Evolutionary conservation across 2,113 vertebrate species (phyloP).

Genomic region (Alosa alosa): DNA sequence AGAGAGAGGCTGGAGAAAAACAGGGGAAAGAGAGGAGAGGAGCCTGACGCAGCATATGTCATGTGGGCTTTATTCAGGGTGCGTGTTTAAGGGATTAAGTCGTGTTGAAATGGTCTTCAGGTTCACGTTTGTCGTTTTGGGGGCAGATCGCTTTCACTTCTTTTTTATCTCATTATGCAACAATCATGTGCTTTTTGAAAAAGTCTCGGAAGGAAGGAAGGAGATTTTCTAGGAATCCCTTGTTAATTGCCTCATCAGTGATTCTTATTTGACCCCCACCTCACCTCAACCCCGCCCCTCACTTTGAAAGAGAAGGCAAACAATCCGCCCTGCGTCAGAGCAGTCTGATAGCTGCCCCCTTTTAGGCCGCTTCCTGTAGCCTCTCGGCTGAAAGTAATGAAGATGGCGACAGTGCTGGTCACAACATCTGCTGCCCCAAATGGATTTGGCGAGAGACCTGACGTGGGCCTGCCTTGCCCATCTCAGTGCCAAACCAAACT

Average conservation of each 20-base stretch:
- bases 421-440: not conserved
- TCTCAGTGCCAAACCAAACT: not conserved
- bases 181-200: not conserved
- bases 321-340: not conserved
- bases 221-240: not conserved
- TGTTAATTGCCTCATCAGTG: not conserved
- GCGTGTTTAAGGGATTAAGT: not conserved
- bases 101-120: not conserved
- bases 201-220: not conserved
- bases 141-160: not conserved
- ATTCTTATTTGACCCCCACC: not conserved
- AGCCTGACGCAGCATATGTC: conserved; percentile 10
- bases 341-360: not conserved
- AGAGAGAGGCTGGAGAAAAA: no score
- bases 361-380: not conserved
- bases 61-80: not conserved
- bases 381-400: not conserved
- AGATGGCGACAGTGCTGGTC: not conserved
- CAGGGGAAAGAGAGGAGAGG: no score
- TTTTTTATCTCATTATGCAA: not conserved
- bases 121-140: not conserved
- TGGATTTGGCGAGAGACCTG: not conserved
- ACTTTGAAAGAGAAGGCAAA: not conserved
- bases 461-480: not conserved
- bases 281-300: not conserved